Conservation (phyloP, 2,797 vertebrate species). For the Amblyopsis hoosieri region DNA sequence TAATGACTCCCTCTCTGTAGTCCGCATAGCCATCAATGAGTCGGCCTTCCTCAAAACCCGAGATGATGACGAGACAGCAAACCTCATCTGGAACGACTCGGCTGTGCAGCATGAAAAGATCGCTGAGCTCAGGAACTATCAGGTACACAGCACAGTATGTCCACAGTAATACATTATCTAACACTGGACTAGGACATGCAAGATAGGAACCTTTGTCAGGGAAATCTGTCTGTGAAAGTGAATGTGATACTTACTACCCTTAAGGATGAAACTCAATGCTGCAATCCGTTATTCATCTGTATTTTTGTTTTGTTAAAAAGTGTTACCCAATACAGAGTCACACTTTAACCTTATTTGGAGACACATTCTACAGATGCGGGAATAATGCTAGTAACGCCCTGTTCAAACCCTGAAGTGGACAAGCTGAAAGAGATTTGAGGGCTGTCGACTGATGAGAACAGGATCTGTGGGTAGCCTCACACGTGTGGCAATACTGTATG, state of each 20-base stretch:
- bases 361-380: no score
- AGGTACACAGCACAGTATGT: conserved; percentile 73
- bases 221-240: neutral
- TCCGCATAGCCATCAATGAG: conserved; percentile 90
- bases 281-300: no score
- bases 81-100: conserved; percentile 97
- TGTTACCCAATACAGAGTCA: no score
- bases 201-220: conserved; percentile 16
- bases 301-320: no score
- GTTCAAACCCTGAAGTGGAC: no score
- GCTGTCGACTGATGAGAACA: no score
- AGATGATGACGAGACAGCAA: conserved; percentile 95
- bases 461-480: no score
- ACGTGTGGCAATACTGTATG: no score
- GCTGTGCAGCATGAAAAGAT: conserved; percentile 98
- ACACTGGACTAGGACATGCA: conserved; percentile 11
- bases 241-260: neutral
- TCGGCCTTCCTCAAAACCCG: conserved; percentile 89
- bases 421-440: no score
- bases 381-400: no score
- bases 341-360: no score
- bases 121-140: conserved; percentile 95
- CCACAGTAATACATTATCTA: conserved; percentile 30
- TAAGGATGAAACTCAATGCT: no score
- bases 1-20: conserved; percentile 62